Evolutionary conservation across 2,888 invertebrate species (phyloP).

Genomic region (Liodrosophila aerea): DNA sequence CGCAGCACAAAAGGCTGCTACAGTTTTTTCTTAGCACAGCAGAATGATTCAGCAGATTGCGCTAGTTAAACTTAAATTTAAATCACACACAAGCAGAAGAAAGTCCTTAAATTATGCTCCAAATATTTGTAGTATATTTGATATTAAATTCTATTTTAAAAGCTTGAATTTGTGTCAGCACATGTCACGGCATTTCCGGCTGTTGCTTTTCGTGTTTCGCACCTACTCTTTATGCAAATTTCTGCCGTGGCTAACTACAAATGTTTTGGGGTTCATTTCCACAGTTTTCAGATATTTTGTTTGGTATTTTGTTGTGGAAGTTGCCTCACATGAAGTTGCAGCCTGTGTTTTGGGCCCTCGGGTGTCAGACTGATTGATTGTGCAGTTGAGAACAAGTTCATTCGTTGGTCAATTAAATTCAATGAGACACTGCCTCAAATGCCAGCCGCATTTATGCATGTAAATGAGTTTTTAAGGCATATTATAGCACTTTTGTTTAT

Average conservation of each 20-base stretch:
- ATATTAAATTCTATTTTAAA: constrained; percentile 19
- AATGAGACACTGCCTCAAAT: no score
- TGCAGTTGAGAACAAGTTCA: constrained; percentile 15
- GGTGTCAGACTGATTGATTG: constrained; percentile 45
- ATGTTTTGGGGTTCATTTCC: constrained; percentile 18
- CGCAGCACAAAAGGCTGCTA: no score
- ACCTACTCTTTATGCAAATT: constrained; percentile 56
- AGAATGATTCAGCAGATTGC: no score
- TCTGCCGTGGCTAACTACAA: constrained; percentile 3
- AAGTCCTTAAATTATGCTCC: constrained; percentile 35
- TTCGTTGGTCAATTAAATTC: no score
- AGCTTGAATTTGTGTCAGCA: constrained; percentile 30
- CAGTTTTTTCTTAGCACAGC: no score
- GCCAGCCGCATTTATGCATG: no score
- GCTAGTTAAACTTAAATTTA: no score
- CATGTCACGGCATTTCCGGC: constrained; percentile 36
- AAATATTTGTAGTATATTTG: not conserved
- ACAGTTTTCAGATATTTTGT: not conserved
- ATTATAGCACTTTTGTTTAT: no score
- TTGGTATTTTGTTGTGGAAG: constrained; percentile 26
- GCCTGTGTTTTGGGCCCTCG: constrained; percentile 6
- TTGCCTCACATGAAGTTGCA: constrained; percentile 42
- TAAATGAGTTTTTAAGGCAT: no score
- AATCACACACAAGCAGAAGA: constrained; percentile 26
- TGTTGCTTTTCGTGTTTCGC: not conserved